Base-by-base conservation (phyloP, 2,888 invertebrate species). In the Coelinius sp. region DNA sequence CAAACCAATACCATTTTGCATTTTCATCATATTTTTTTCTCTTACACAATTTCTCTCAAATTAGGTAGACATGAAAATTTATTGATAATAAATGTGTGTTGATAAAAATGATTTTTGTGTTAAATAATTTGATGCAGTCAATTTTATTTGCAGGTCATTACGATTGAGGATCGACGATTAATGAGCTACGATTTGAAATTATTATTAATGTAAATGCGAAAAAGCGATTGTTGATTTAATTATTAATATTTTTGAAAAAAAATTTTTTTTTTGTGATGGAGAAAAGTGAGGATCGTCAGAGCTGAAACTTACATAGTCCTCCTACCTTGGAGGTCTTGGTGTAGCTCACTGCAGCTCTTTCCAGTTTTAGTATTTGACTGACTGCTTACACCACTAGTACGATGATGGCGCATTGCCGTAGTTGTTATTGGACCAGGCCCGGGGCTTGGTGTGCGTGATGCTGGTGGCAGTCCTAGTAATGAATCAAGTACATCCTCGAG, bases 401-500 rank as follows among this genome's bases (percentile, higher is more conserved):
- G 83, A 76, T 52, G 64, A 38, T 46, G 41, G 22, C 64, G 64
- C 20, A 64, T 49, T 66, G 41, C 0, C 25, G 66, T 25, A 10
- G 66, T 46, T 46, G 46, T 44, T 35, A 38, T 52, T 20, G 44
- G 83, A 77, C 85, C 85, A 75, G 86, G 86, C 86, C 90, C 90
- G 82, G 92, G 92, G 86, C 95, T 95, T 82, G 94, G 93, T 85
- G 94, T 93, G 86, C 94, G 91, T 83, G 94, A 92, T 84, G 94
- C 89, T 78, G 94, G 91, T 84, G 96, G 94, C 86, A 96, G 91
- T 85, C 96, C 95, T 89, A 97, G 92, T 81, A 97, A 92, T 78
- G 96, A 95, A 89, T 97, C 96, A 89, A 97, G 91, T 79, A 97
- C 97, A 90, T 97, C 97, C 91, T 97, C 97, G 87, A 97, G 90